Percentiles rank a stretch among this genome's conserved stretches.
phyloP scores from a whole-genome alignment of 2,797 vertebrate genomes.

The Anabacerthia variegaticeps region DNA sequence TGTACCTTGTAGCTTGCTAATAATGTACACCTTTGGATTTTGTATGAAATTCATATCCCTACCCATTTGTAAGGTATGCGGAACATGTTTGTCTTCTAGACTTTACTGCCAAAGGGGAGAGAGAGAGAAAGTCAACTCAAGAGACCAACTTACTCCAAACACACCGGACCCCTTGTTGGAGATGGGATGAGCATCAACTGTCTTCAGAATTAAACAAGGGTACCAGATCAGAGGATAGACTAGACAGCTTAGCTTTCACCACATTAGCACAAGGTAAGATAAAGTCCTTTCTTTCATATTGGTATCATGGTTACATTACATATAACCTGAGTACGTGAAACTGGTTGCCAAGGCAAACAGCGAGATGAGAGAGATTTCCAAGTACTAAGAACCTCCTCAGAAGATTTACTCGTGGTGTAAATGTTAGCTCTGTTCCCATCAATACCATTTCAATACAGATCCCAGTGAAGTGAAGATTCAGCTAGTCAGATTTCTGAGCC shows the following conservation, averaged over 20 bases:
- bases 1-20: not conserved
- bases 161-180: not conserved
- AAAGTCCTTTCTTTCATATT: not conserved
- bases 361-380: not conserved
- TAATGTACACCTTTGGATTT: not conserved
- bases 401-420: not conserved
- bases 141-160: not conserved
- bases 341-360: not conserved
- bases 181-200: not conserved
- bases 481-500: not conserved
- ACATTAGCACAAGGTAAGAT: not conserved
- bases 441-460: not conserved
- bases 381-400: not conserved
- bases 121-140: not conserved
- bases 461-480: not conserved
- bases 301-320: not conserved
- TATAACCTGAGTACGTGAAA: not conserved
- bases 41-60: not conserved
- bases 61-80: not conserved
- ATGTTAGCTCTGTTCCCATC: not conserved
- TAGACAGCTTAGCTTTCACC: not conserved
- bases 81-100: not conserved
- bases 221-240: not conserved
- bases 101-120: not conserved
- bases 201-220: not conserved